Percentiles rank a stretch among this genome's conserved stretches.
Conservation (phyloP, 2,113 vertebrate genomes). For the Mus spicilegus region DNA sequence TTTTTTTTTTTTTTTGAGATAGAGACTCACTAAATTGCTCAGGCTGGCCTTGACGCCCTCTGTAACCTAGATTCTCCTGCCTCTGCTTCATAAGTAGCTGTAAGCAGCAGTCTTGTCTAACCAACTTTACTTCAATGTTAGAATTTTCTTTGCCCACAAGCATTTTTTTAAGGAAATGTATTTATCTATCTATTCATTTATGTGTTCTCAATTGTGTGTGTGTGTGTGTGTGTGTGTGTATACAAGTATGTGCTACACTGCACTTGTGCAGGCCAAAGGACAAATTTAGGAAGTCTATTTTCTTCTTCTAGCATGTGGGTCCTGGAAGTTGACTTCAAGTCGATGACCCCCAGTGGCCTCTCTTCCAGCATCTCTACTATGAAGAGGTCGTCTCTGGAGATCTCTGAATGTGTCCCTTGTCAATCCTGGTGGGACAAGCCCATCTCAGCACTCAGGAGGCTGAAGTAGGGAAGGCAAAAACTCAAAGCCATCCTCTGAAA, state of each 20-base stretch:
- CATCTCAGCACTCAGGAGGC: background rate
- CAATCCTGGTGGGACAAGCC: background rate
- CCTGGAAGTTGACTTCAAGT: background rate
- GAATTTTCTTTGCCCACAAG: background rate
- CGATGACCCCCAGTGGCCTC: background rate
- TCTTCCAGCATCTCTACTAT: background rate
- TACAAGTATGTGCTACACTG: background rate
- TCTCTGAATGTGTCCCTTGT: background rate
- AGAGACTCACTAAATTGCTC: background rate
- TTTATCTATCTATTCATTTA: background rate
- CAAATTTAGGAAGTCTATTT: background rate
- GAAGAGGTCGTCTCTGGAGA: background rate
- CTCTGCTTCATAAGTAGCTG: background rate
- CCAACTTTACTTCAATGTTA: background rate
- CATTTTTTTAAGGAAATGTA: background rate
- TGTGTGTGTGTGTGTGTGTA: background rate
- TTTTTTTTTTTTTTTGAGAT: too few species aligned
- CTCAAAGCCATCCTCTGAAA: background rate
- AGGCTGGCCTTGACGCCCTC: background rate
- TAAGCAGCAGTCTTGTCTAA: background rate
- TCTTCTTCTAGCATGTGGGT: background rate
- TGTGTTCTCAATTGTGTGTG: background rate
- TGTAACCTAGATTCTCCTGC: background rate
- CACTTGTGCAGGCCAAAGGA: background rate
- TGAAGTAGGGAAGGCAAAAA: background rate